A percentile compares a stretch with the other conserved stretches of the same genome.
phyloP scores from a whole-genome alignment of 2,113 vertebrate genomes.

The Oostethus manadensis region DNA sequence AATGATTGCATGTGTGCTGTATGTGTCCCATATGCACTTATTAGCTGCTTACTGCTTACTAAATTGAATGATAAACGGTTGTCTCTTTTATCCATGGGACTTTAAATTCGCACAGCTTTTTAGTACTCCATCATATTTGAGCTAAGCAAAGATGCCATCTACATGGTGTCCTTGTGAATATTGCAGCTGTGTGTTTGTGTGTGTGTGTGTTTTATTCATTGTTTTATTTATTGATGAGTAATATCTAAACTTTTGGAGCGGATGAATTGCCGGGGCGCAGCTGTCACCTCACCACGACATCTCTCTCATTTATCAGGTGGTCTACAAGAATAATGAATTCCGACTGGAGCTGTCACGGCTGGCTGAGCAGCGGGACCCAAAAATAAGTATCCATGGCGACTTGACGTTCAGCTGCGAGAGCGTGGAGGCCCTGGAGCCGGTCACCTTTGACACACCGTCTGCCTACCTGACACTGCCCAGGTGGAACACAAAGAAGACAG shows the following conservation, averaged over 20 bases:
- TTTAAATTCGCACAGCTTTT: slow-evolving; percentile 17
- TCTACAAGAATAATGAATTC: slow-evolving; percentile 96
- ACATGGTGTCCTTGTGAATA: slow-evolving; percentile 1
- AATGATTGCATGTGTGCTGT: too few species aligned
- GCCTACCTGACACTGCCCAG: slow-evolving; percentile 81
- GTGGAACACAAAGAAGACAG: slow-evolving; percentile 83
- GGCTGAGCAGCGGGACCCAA: slow-evolving; percentile 83
- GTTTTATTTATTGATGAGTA: slow-evolving; percentile 41
- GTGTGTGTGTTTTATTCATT: slow-evolving; percentile 13
- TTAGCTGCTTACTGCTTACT: too few species aligned
- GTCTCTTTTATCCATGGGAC: background rate
- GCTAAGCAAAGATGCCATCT: background rate
- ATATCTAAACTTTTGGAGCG: slow-evolving; percentile 38
- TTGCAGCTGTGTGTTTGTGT: background rate
- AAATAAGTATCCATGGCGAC: slow-evolving; percentile 86
- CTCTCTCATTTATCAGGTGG: slow-evolving; percentile 71
- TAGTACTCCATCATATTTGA: background rate
- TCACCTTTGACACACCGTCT: slow-evolving; percentile 82
- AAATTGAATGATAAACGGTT: background rate
- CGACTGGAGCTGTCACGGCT: slow-evolving; percentile 88
- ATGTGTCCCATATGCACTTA: too few species aligned
- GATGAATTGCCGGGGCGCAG: slow-evolving; percentile 15
- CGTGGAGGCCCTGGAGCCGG: slow-evolving; percentile 83
- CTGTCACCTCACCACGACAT: slow-evolving; percentile 39
- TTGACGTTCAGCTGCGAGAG: slow-evolving; percentile 86